phyloP scores from a whole-genome alignment of 2,113 vertebrate genomes.

The Prietella phreatophila region DNA sequence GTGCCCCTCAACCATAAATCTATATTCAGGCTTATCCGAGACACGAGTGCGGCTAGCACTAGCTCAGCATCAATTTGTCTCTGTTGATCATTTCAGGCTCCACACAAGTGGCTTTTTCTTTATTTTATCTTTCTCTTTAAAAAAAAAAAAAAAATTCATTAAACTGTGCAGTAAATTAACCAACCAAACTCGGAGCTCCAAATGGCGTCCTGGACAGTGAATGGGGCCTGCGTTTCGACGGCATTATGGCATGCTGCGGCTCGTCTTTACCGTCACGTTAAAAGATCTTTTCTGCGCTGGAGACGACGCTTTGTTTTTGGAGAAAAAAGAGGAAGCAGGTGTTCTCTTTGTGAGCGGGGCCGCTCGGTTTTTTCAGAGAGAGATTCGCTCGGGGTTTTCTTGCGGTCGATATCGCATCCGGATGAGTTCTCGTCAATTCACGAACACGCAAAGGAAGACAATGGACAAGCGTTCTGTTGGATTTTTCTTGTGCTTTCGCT shows the following conservation, averaged over 20 bases:
- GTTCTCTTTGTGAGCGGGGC: constrained; percentile 47
- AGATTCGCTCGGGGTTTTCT: constrained; percentile 40
- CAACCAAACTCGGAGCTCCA: constrained; percentile 18
- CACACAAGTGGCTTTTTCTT: background rate
- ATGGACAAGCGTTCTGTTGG: background rate
- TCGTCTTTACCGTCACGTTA: constrained; percentile 14
- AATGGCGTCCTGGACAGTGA: constrained; percentile 31
- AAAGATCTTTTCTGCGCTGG: constrained; percentile 32
- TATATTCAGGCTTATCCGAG: background rate
- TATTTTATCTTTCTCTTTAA: background rate
- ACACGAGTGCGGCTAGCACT: no score
- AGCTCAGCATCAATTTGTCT: background rate
- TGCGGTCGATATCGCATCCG: constrained; percentile 27
- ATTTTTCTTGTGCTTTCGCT: background rate
- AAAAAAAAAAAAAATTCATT: no score
- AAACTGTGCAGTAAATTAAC: background rate
- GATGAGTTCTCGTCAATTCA: constrained; percentile 21
- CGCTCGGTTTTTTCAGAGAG: background rate
- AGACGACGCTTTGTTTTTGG: constrained; percentile 37
- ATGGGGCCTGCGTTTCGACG: constrained; percentile 19
- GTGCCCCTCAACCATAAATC: background rate
- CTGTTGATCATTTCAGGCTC: background rate
- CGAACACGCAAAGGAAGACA: constrained; percentile 27
- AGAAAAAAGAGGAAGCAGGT: constrained; percentile 48
- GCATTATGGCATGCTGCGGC: constrained; percentile 21